Evolutionary conservation across 2,888 invertebrate species (phyloP), one percentile per base, ranked within the genome.

Genomic region (Andrena marginata): DNA sequence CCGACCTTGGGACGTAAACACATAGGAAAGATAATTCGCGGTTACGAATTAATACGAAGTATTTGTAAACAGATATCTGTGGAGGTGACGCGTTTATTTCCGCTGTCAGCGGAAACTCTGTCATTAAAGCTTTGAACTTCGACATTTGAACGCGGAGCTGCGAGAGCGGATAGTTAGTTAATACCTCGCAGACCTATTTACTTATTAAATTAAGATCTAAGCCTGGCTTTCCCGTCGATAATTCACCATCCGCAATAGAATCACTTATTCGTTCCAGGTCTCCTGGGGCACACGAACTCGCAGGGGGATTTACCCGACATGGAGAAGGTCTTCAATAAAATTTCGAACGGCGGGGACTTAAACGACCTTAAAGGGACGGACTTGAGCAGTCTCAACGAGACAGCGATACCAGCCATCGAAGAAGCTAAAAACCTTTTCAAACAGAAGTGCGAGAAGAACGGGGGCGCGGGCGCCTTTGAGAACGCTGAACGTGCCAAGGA

Each of bases 361-460:
- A 90, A 90, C n/a, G 89, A 89, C 23, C 76, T 94, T 0, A 92
- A 93, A 63, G 62, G 84, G 2, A 90, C 84, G 2, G 90, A 90
- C 23, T 70, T 94, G 8, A 89, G 89, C 20, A 89, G 90, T 35
- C 69, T 94, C 2, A 92, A 93, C 48, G 56, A 85, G 0, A 90
- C 93, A 0, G 89, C 90, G 4, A 33, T 59, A 20, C 94, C 94
- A 0, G 87, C 90, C 6, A 70, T 92, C 0, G 95, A 95, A 54
- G 95, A 96, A 75, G 94, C 95, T 0, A 94, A 95, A 71, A 94
- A 95, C 49, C 90, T 95, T 0, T 92, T 97, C 20, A 95, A 95
- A 90, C 95, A 96, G 73, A 97, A 97, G 93, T 97, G 97, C 89
- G 94, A 95, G 3, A 95, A 96, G 79, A 96, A 96, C 84, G 95